Evolutionary conservation across 2,113 vertebrate species (phyloP), one percentile per base, ranked within the genome.

Genomic region (Upupa epops): DNA sequence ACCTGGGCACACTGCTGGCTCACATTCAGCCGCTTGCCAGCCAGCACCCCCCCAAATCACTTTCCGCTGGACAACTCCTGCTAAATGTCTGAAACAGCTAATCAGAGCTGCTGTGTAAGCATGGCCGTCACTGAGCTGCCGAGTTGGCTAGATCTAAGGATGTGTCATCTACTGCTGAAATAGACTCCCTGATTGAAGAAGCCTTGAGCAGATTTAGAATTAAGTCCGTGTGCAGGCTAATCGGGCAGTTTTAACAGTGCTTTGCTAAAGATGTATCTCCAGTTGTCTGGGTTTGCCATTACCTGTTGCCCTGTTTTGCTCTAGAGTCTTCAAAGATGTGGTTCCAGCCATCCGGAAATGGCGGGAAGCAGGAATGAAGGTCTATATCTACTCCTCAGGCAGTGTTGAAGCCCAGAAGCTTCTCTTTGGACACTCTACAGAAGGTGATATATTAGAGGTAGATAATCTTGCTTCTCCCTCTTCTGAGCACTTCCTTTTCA

Each of bases 321-420:
- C 5, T 95, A 99, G 99, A 92, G 86, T 99, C 59, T 99, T 99
- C 29, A 98, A 98, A 88, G 99, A 99, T 0, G 99, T 99, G 17
- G 97, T 98, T 71, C 99, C 99, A 40, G 98, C 98, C 42, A 97
- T 99, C 86, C 98, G 94, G 85, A 97, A 97, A 60, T 99, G 99
- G 99, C 97, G 98, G 88, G 97, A 95, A 88, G 97, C 97, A 2
- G 98, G 98, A 37, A 96, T 99, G 74, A 99, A 99, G 92, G 96
- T 99, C 40, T 99, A 98, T 76, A 98, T 99, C 91, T 99, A 99
- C 97, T 99, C 99, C 9, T 99, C 99, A 25, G 99, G 99, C 78
- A 99, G 99, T 13, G 96, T 99, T 11, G 99, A 99, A 93, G 99
- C 99, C 11, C 99, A 99, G 97, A 99, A 99, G 80, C 98, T 99